Percentiles rank a stretch among this genome's conserved stretches.
Evolutionary conservation across 2,113 vertebrate species (phyloP).

Genomic region (Cygnus atratus): DNA sequence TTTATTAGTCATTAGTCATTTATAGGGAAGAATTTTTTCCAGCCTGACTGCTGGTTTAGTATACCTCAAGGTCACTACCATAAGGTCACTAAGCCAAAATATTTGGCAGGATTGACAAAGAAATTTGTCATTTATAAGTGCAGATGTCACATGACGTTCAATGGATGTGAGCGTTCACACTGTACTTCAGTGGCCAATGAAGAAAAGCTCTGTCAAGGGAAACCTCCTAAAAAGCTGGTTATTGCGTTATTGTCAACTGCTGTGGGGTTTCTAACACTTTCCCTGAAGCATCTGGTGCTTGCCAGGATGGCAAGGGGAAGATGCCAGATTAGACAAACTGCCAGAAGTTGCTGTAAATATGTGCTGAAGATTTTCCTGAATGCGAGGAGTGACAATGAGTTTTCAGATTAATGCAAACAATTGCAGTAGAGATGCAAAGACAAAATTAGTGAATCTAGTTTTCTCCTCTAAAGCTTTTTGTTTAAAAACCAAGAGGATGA

Average conservation of each 20-base stretch:
- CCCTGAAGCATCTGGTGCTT: not conserved
- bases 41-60: not conserved
- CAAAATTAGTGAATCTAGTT: not conserved
- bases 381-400: not conserved
- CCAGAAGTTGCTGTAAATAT: not conserved
- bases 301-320: not conserved
- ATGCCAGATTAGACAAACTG: not conserved
- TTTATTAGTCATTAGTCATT: not conserved
- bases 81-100: not conserved
- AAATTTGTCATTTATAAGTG: not conserved
- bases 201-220: not conserved
- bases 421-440: not conserved
- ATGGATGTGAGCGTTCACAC: not conserved
- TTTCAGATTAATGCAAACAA: not conserved
- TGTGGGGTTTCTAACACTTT: not conserved
- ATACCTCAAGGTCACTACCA: not conserved
- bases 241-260: not conserved
- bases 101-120: not conserved
- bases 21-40: not conserved
- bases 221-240: not conserved
- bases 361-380: not conserved
- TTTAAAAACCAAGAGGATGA: not conserved
- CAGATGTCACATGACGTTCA: not conserved
- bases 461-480: not conserved
- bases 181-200: not conserved